Evolutionary conservation across 2,113 vertebrate genomes (phyloP), one percentile per base, ranked within the genome.

Genomic region (Camelus dromedarius): DNA sequence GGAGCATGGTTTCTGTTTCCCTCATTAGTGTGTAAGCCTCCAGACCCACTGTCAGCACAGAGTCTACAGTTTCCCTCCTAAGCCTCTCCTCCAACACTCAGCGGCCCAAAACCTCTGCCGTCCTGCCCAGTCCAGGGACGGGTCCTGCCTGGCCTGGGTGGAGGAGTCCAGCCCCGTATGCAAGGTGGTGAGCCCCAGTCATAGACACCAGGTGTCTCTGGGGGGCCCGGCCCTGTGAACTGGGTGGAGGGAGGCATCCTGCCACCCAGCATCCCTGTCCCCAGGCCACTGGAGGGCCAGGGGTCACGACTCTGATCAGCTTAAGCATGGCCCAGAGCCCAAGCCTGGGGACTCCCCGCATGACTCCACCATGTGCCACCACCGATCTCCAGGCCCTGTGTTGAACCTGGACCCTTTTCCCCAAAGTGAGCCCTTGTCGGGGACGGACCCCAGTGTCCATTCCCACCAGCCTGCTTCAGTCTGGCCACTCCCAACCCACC

Each of bases 131-230:
- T 6, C 80, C 79, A 35, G 28, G 8, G 13, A 18, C 14, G 28
- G 3, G 8, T 19, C 26, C 56, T 30, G 13, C 72, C 72, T 13
- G 1, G 3, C 8, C 3, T 19, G 0, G 18, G 22, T 8, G 0
- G 20, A 16, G 48, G 14, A 54, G 52, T 4, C 10, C 52, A 14
- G 15, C 52, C 13, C 52, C 52, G 16, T 14, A 16, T 54, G 52
- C 50, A 28, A 6, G 13, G 32, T 24, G 90, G 58, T 8, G 46
- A 42, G 38, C n/a, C 20, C 28, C 56, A 15, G 50, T 12, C 16
- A 1, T 0, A 8, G 20, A 30, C 81, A 82, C 46, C 16, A 4
- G 56, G 48, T 42, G 42, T 52, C 18, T 0, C 58, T 70, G 26
- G 11, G 42, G 84, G 20, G 26, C n/a, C 1, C 0, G 4, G 38